A percentile compares a stretch with the other conserved stretches of the same genome.
Evolutionary conservation across 2,888 invertebrate genomes (phyloP).

Genomic region (Catocala nupta): DNA sequence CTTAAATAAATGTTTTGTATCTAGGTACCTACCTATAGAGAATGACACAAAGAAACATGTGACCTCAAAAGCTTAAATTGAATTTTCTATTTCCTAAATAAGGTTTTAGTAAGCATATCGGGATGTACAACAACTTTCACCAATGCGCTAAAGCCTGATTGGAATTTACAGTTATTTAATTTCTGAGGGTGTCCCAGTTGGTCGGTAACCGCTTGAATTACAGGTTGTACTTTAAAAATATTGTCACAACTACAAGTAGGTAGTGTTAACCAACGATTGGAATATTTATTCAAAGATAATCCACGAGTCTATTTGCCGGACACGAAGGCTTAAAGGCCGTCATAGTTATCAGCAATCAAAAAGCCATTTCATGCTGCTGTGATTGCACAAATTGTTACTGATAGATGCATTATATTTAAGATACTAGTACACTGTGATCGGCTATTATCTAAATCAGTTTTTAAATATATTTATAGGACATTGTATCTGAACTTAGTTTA

Average conservation of each 20-base stretch:
- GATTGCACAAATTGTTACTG: slow-evolving; percentile 20
- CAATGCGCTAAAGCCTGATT: background rate
- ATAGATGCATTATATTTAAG: slow-evolving; percentile 3
- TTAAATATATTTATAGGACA: background rate
- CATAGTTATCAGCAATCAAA: slow-evolving; percentile 34
- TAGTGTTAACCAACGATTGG: background rate
- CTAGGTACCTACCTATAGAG: no score
- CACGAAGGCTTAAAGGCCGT: slow-evolving; percentile 11
- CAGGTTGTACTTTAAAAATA: background rate
- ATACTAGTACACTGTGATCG: background rate
- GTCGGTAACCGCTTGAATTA: background rate
- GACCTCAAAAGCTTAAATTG: background rate
- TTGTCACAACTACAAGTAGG: background rate
- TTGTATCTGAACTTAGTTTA: background rate
- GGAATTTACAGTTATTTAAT: background rate
- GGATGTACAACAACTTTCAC: background rate
- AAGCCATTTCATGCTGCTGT: slow-evolving; percentile 28
- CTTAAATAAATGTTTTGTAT: no score
- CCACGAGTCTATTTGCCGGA: background rate
- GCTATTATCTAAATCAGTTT: background rate
- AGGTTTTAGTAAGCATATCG: background rate
- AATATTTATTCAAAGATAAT: slow-evolving; percentile 5
- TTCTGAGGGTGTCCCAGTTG: background rate
- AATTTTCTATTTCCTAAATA: background rate
- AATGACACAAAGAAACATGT: background rate